Conservation (phyloP, 64 coral and sea anemone genomes). For the Cladopsammia gracilis region DNA sequence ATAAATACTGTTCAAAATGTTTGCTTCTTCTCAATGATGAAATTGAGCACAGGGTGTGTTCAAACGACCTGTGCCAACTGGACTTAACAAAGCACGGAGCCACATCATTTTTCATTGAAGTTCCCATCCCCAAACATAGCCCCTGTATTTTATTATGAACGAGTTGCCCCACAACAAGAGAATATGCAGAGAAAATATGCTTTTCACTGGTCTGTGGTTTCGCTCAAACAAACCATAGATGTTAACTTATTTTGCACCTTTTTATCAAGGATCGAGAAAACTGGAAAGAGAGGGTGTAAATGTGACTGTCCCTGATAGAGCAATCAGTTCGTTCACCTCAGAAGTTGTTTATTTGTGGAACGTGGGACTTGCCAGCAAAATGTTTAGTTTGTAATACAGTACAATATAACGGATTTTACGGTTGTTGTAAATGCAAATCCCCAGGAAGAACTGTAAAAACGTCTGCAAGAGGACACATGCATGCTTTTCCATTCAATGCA, state of each 20-base stretch:
- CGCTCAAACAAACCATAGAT: conserved; percentile 59
- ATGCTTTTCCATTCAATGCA: conserved; percentile 29
- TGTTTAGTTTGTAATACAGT: conserved; percentile 42
- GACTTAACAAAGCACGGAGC: too few relatives aligned
- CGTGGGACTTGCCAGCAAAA: conserved; percentile 66
- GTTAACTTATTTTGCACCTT: conserved; percentile 63
- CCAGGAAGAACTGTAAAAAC: conserved; percentile 50
- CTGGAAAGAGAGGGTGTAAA: conserved; percentile 50
- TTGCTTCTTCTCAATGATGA: too few relatives aligned
- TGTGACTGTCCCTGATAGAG: background rate
- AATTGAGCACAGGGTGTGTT: too few relatives aligned
- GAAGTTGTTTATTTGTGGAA: conserved; percentile 42
- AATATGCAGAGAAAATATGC: conserved; percentile 59
- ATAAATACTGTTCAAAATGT: too few relatives aligned
- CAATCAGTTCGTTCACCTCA: background rate
- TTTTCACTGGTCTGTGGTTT: conserved; percentile 80
- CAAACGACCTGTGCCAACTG: too few relatives aligned
- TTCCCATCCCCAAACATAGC: background rate
- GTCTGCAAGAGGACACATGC: background rate
- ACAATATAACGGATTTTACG: conserved; percentile 71
- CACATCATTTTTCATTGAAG: too few relatives aligned
- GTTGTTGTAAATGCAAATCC: conserved; percentile 64
- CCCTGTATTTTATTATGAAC: conserved; percentile 67
- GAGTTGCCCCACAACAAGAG: conserved; percentile 47
- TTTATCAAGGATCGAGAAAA: conserved; percentile 7